Evolutionary conservation across 2,888 invertebrate species (phyloP).

Genomic region (Heterodera filipjevi): DNA sequence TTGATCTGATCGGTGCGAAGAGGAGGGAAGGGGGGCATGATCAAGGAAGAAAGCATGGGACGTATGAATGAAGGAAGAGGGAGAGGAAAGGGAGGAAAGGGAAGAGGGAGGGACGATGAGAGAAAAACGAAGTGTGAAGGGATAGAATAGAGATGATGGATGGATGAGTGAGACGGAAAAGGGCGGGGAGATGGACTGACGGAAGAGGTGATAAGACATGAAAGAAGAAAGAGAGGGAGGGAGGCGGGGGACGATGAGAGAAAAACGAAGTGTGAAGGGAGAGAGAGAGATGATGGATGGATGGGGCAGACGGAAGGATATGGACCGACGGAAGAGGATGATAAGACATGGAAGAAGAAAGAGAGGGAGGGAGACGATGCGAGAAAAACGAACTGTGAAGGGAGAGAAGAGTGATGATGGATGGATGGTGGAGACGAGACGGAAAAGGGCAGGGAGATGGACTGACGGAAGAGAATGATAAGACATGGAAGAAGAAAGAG

Average conservation of each 20-base stretch:
- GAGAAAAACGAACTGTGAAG: background rate
- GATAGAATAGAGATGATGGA: background rate
- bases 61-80: background rate
- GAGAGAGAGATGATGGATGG: conserved; percentile 7
- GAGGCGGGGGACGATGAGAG: background rate
- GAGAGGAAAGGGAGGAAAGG: conserved; percentile 2
- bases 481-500: background rate
- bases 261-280: conserved; percentile 12
- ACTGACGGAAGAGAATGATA: conserved; percentile 2
- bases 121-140: conserved; percentile 9
- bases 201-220: background rate
- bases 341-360: background rate
- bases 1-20: conserved; percentile 3
- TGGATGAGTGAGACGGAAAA: conserved; percentile 6
- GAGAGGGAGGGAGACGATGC: background rate
- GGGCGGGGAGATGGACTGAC: background rate
- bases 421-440: background rate
- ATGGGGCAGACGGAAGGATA: background rate
- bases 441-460: conserved; percentile 36
- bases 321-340: background rate
- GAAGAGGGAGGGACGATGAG: background rate
- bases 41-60: conserved; percentile 4
- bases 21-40: background rate
- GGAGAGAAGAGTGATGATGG: background rate
- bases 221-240: background rate